Evolutionary conservation across 2,113 vertebrate genomes (phyloP).

Genomic region (Arizona elegans): DNA sequence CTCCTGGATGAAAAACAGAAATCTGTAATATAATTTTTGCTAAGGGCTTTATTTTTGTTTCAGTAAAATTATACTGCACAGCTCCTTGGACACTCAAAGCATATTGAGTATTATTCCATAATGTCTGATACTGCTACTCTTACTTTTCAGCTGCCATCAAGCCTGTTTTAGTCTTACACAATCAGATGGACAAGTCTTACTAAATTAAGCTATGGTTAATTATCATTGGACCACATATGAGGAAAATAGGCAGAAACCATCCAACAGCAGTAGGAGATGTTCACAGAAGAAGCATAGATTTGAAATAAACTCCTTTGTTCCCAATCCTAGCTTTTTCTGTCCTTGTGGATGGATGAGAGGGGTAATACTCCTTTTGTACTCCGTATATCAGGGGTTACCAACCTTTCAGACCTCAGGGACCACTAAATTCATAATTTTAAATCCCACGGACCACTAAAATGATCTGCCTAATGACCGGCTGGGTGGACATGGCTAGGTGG

Average conservation of each 20-base stretch:
- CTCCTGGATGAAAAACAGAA: not conserved
- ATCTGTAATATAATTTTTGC: not conserved
- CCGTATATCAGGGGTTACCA: not conserved
- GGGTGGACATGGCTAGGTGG: too few species aligned
- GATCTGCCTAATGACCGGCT: too few species aligned
- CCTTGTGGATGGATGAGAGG: not conserved
- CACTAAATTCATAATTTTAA: too few species aligned
- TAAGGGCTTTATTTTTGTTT: not conserved
- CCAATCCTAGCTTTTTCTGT: not conserved
- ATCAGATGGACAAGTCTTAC: not conserved
- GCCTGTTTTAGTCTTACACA: not conserved
- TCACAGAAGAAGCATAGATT: not conserved
- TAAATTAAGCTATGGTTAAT: not conserved
- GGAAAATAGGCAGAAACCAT: not conserved
- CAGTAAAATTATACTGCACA: not conserved
- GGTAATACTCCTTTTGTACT: not conserved
- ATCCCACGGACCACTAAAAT: too few species aligned
- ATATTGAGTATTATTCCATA: not conserved
- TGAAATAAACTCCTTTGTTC: not conserved
- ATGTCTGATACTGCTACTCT: not conserved
- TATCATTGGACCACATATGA: not conserved
- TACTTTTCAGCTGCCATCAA: not conserved
- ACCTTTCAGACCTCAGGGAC: too few species aligned
- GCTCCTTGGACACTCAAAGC: not conserved
- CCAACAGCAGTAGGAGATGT: not conserved